A percentile compares a stretch with the other conserved stretches of the same genome.
phyloP scores from a whole-genome alignment of 1,140 invertebrate species.

The Ladona fulva region DNA sequence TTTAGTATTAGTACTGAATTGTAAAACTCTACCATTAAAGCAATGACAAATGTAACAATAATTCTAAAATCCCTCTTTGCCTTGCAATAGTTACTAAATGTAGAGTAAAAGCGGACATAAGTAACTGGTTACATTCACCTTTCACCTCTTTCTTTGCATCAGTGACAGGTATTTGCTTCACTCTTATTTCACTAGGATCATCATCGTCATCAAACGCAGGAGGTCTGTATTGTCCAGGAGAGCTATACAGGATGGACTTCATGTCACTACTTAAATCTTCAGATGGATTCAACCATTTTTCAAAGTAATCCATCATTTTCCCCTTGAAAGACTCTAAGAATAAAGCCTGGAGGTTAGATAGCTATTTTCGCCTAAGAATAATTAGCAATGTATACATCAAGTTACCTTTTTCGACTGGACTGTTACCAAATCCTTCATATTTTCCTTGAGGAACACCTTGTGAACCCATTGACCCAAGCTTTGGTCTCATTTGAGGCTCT shows the following conservation, averaged over 20 bases:
- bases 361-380: background rate
- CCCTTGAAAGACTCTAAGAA: conserved; percentile 12
- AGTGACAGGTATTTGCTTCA: no score
- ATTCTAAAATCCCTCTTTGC: no score
- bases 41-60: no score
- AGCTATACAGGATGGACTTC: background rate
- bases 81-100: background rate
- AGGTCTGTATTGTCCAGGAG: background rate
- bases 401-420: conserved; percentile 17
- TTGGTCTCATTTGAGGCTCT: background rate
- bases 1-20: background rate
- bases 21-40: no score
- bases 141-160: no score
- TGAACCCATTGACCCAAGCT: conserved; percentile 18
- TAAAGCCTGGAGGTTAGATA: conserved; percentile 15
- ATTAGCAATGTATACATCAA: conserved; percentile 12
- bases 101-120: background rate
- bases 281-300: conserved; percentile 12
- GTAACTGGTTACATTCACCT: no score
- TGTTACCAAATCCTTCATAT: conserved; percentile 22
- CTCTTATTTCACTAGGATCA: no score
- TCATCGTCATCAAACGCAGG: background rate
- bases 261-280: conserved; percentile 15
- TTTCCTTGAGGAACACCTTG: conserved; percentile 11
- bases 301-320: conserved; percentile 18